Evolutionary conservation across 2,113 vertebrate species (phyloP), one percentile per base, ranked within the genome.

Genomic region (Sclerurus mexicanus): DNA sequence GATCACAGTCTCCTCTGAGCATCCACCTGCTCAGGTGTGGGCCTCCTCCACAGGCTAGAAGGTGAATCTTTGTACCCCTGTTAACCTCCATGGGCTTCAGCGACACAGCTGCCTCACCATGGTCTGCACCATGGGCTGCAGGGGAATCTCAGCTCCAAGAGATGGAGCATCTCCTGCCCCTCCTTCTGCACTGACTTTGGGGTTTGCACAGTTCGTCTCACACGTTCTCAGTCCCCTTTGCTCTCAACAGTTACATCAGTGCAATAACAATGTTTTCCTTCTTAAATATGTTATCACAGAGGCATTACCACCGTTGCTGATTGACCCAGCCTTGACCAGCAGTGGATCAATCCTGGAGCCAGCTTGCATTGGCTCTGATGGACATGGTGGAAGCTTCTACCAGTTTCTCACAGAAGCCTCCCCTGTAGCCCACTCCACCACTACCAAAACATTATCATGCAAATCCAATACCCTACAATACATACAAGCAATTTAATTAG

Each of bases 11-110:
- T 33, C 10, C 68, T 59, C 20, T 59, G 44, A 20, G 10, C 28
- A 52, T 9, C 33, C 33, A 20, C 4, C 23, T n/a, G 23, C 68
- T 59, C 33, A 23, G 13, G 19, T 12, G 18, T 14, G 15, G 10
- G 37, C 4, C 4, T 4, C 4, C 7, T 68, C 13, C 40, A 7
- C 0, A 0, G 24, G 27, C 13, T n/a, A n/a, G 39, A 19, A 60
- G 28, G 39, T 53, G 62, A 33, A 75, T 60, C 6, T 46, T 39
- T 68, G 39, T 16, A 46, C 16, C 24, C 10, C 16, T 8, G 14
- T 16, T 14, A 27, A 44, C 27, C 28, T n/a, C 10, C 69, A 21
- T 6, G 5, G 44, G 37, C 22, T 49, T 14, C 14, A 64, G 47
- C 11, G 14, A 3, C 37, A 28, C 33, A 46, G 33, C 7, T 59